Base-by-base conservation (phyloP, 2,888 invertebrate species). In the Orchesella flavescens region DNA sequence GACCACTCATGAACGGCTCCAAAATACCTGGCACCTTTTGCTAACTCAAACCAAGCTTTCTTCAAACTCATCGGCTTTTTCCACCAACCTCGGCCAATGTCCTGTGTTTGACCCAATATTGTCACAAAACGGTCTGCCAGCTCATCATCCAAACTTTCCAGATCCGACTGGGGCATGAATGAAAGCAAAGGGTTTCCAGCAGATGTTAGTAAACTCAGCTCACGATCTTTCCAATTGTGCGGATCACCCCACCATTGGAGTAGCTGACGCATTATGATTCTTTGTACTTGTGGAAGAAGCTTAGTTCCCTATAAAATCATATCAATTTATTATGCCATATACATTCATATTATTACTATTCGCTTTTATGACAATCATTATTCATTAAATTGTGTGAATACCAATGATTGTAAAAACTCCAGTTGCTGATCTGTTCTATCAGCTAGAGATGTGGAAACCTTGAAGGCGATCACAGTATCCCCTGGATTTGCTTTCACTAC, bases 1-100 rank as follows among this genome's bases (percentile, higher is more conserved):
- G 85, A 85, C 86, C 86, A 86, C 66, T 86, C 86, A 46, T 84
- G 82, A 3, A 86, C 84, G 0, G 84, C 84, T 57, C 86, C 86
- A 80, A 86, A 86, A 61, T 84, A 86, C n/a, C 86, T 66, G 2
- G 86, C 85, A 13, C 86, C 81, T 71, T 86, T 86, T 13, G 86
- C 86, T 17, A 86, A 44, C 17, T 84, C 85, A 69, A 86, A 86
- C 86, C 86, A 86, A 21, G 85, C 74, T 23, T 84, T 85, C 49
- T 85, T 84, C 43, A 86, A 23, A 68, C 79, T 74, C 86, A 85
- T 86, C 15, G 86, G 85, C 68, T 86, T 86, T 49, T 55, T 72
- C 86, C 86, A 86, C 86, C 86, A 86, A 1, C 57, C 17, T 49
- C 82, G 75, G 1, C 76, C 86, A 53, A 86, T 79, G 15, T 86